Base-by-base conservation (phyloP, 2,113 vertebrate genomes). In the Rynchops niger region DNA sequence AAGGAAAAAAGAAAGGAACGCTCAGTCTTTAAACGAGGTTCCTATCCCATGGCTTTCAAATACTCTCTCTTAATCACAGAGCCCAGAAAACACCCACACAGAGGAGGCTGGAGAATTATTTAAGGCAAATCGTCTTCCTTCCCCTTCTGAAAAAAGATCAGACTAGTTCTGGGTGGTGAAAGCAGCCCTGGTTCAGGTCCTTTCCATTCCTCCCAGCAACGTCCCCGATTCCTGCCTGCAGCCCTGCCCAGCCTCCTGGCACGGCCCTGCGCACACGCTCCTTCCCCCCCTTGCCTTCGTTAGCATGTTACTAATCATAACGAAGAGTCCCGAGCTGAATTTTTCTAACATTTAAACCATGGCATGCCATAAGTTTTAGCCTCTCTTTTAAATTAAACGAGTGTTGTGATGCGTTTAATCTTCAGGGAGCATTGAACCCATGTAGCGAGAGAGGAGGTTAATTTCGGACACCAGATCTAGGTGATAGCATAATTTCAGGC, bases 81-180 rank as follows among this genome's bases (percentile, higher is more conserved):
- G 94, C 94, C 83, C 92, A 97, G 91, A 86, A 92, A 92, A 95
- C 97, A 95, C 96, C 96, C 97, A 95, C 95, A 45, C 94, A 65
- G 80, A 91, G 87, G 67, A 95, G 94, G 76, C 65, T 95, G 88
- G 80, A 89, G 91, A 86, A 94, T 93, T 92, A 86, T 84, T 95
- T 88, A 93, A 97, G 93, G 94, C 88, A 97, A 95, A 95, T 84
- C 88, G 71, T 74, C 88, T 96, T 86, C 83, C 95, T 96, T 86
- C 72, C 80, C 88, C 61, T 88, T 78, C 91, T 88, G 81, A 76
- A 88, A 69, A 90, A 90, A 63, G 92, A 82, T 58, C 85, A 85
- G 82, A 40, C 67, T 38, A 6, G 42, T 55, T 86, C 52, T 82
- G 91, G 72, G 62, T 73, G 86, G 34, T 36, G 72, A 88, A 86